Percentiles rank a stretch among this genome's conserved stretches.
Evolutionary conservation across 2,113 vertebrate genomes (phyloP).

Genomic region (Mastomys coucha): DNA sequence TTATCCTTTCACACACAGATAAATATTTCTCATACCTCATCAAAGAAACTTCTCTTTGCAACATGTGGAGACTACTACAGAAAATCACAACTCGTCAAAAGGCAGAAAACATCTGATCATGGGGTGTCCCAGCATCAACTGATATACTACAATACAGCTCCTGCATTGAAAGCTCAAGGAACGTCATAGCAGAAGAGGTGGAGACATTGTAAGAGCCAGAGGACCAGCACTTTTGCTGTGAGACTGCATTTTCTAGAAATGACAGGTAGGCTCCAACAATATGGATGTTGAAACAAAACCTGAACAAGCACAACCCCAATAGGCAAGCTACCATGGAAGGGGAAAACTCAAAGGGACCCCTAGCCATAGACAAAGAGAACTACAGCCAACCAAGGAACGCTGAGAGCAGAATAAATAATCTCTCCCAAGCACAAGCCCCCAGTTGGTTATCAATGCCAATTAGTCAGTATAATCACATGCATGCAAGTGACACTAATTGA

Average conservation of each 20-base stretch:
- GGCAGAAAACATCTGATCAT: neutral
- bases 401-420: neutral
- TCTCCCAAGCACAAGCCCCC: neutral
- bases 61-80: neutral
- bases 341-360: neutral
- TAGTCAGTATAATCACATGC: neutral
- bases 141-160: neutral
- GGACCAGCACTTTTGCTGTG: neutral
- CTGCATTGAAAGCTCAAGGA: neutral
- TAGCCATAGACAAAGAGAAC: neutral
- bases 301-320: neutral
- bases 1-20: neutral
- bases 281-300: neutral
- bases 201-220: neutral
- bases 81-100: neutral
- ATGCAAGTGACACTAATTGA: too few species aligned
- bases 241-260: neutral
- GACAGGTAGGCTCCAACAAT: neutral
- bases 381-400: neutral
- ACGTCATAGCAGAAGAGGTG: neutral
- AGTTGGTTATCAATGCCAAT: neutral
- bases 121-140: neutral
- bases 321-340: neutral
- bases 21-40: neutral
- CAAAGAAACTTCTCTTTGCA: neutral